Percentiles rank a stretch among this genome's conserved stretches.
Evolutionary conservation across 2,113 vertebrate genomes (phyloP).

Genomic region (Dolichotis patagonum): DNA sequence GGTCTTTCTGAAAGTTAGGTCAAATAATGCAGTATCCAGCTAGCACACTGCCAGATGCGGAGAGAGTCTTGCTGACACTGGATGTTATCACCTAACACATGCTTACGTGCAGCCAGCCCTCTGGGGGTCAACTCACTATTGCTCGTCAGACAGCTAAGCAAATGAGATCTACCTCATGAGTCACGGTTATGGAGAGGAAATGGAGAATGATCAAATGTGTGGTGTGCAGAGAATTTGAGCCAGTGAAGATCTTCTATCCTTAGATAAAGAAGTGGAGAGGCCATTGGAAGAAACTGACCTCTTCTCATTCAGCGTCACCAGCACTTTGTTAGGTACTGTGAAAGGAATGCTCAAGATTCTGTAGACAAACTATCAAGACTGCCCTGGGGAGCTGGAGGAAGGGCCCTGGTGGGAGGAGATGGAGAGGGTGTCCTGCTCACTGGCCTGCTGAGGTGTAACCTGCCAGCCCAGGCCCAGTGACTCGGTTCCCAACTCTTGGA

Average conservation of each 20-base stretch:
- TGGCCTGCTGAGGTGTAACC: background rate
- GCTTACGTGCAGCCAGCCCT: background rate
- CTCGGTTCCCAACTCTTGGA: background rate
- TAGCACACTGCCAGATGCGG: background rate
- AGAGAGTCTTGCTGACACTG: background rate
- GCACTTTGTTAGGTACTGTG: background rate
- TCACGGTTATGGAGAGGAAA: background rate
- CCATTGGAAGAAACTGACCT: background rate
- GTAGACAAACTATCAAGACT: background rate
- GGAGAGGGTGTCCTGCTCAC: accelerated
- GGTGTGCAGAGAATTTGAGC: background rate
- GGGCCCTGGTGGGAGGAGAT: background rate
- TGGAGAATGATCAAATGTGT: background rate
- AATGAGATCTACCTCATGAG: background rate
- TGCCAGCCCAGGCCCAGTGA: background rate
- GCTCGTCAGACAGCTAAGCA: background rate
- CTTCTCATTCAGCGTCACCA: background rate
- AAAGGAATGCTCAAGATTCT: background rate
- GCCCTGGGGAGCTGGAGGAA: background rate
- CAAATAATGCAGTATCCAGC: background rate
- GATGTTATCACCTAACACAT: background rate
- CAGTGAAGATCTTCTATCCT: background rate
- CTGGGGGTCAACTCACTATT: background rate
- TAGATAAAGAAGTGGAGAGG: background rate
- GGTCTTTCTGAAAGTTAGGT: background rate